These are phyloP conservation scores for Sesamia inferens DNA, from an alignment of 2,888 invertebrate genomes.

Conservation along the genomic window DNA sequence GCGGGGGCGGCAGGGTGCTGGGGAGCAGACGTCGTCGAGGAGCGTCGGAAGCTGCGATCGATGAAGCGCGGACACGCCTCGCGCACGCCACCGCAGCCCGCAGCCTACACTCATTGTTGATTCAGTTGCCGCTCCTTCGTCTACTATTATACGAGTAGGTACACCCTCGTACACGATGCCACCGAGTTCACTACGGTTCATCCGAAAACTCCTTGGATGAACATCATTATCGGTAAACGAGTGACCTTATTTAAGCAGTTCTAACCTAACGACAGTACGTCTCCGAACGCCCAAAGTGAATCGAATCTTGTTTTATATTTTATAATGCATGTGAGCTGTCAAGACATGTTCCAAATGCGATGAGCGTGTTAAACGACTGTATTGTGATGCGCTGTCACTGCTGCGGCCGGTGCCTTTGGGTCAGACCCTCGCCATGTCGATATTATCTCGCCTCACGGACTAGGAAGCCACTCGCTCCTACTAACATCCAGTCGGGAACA, in stretches of 20 bases:
- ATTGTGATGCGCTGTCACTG: conserved; percentile 86
- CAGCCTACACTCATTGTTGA: conserved; percentile 82
- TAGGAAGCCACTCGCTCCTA: conserved; percentile 77
- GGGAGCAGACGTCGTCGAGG: conserved; percentile 88
- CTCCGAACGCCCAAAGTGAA: conserved; percentile 68
- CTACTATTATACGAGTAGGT: conserved; percentile 50
- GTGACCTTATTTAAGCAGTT: conserved; percentile 46
- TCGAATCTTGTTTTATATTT: conserved; percentile 69
- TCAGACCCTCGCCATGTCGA: conserved; percentile 72
- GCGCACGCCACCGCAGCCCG: conserved; percentile 82
- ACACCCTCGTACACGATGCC: conserved; percentile 29
- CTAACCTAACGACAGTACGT: conserved; percentile 38
- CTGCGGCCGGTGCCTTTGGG: conserved; percentile 81
- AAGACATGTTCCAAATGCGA: conserved; percentile 83
- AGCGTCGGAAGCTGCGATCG: conserved; percentile 89
- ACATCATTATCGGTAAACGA: conserved; percentile 63
- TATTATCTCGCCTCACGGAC: conserved; percentile 79
- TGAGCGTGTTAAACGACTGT: conserved; percentile 88
- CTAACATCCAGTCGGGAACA: conserved; percentile 64
- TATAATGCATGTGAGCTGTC: conserved; percentile 81
- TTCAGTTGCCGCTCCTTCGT: conserved; percentile 74
- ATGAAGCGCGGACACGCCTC: conserved; percentile 90
- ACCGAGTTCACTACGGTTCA: conserved; percentile 32
- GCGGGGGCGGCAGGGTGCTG: conserved; percentile 66
- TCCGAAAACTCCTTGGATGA: conserved; percentile 36